A percentile compares a stretch with the other conserved stretches of the same genome.
Conservation (phyloP, 1,140 invertebrate genomes). For the Cyclina sinensis region DNA sequence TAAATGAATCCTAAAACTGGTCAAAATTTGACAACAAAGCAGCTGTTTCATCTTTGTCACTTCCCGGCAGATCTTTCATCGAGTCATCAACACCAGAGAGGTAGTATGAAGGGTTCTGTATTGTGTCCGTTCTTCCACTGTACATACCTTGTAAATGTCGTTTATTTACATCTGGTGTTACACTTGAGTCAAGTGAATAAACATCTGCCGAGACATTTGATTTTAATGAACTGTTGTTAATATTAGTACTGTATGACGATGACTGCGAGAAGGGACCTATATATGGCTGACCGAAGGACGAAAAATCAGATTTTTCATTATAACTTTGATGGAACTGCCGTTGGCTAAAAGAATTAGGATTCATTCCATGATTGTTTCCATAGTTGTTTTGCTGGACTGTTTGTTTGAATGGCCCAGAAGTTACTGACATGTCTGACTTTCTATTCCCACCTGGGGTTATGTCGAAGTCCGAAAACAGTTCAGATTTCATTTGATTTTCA, state of each 20-base stretch:
- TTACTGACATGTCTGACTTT: constrained; percentile 2
- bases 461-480: constrained; percentile 33
- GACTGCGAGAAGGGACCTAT: not conserved
- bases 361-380: constrained; percentile 24
- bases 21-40: constrained; percentile 60
- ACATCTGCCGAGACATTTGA: not conserved
- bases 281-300: not conserved
- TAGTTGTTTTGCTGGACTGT: not conserved
- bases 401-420: not conserved
- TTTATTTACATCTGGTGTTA: constrained; percentile 9
- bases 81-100: constrained; percentile 35
- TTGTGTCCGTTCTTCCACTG: not conserved
- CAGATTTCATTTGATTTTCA: constrained; percentile 47
- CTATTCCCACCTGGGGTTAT: not conserved
- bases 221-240: not conserved
- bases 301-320: constrained; percentile 43
- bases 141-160: constrained; percentile 16
- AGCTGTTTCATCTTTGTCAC: constrained; percentile 52
- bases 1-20: constrained; percentile 23
- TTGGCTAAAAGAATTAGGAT: not conserved
- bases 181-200: not conserved
- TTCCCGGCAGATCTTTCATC: constrained; percentile 21
- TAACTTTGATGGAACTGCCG: not conserved
- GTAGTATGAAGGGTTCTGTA: constrained; percentile 36
- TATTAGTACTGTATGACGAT: not conserved